These are phyloP conservation scores for Paramormyrops kingsleyae DNA, from an alignment of 2,113 vertebrate species.

Conservation along the genomic window DNA sequence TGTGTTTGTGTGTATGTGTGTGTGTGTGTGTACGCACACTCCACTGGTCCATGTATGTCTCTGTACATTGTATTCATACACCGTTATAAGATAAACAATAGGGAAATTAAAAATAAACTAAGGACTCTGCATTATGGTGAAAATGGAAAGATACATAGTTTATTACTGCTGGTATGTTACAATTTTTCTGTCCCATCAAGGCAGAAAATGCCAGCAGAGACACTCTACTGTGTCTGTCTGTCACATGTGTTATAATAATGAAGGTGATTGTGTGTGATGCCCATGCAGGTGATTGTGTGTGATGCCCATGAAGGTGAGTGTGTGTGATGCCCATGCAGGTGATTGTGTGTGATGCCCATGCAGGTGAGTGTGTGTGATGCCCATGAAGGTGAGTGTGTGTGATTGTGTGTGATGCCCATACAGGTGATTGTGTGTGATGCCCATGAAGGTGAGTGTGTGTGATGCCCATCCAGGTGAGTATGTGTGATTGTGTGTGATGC, in stretches of 20 bases:
- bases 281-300: not conserved
- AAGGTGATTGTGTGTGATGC: constrained; percentile 58
- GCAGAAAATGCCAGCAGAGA: not conserved
- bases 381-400: constrained; percentile 66
- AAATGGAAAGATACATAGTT: not conserved
- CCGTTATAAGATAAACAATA: not conserved
- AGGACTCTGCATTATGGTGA: not conserved
- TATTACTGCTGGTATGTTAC: not conserved
- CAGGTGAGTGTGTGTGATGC: constrained; percentile 68
- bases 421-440: no score
- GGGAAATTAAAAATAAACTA: not conserved
- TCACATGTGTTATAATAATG: not conserved
- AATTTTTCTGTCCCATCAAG: not conserved
- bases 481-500: no score
- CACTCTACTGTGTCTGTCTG: not conserved
- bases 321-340: no score
- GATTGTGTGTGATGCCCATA: no score
- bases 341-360: not conserved
- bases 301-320: constrained; percentile 47
- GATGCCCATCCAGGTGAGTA: constrained; percentile 70
- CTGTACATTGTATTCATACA: not conserved
- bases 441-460: no score
- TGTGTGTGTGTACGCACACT: constrained; percentile 32
- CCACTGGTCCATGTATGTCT: not conserved
- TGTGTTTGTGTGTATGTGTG: not conserved